phyloP scores from a whole-genome alignment of 2,797 vertebrate species.

The Hydrolagus colliei region DNA sequence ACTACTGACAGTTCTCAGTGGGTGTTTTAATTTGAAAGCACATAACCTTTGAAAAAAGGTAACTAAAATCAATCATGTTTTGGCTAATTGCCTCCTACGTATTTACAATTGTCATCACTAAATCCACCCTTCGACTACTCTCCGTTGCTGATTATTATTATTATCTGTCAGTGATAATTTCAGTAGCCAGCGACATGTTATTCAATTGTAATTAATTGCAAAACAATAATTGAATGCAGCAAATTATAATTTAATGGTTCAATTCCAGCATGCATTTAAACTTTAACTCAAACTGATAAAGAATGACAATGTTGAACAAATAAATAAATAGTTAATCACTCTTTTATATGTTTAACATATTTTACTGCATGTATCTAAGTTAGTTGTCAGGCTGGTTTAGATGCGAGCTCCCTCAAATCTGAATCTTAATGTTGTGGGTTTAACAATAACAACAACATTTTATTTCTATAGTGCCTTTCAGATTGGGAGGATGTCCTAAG shows the following conservation, averaged over 20 bases:
- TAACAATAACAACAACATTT: too few relatives aligned
- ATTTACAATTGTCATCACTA: neutral
- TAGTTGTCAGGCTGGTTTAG: too few relatives aligned
- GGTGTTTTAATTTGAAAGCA: neutral
- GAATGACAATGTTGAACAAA: neutral
- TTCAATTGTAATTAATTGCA: neutral
- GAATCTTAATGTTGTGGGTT: too few relatives aligned
- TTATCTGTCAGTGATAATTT: neutral
- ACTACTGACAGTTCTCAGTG: neutral
- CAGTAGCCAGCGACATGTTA: neutral
- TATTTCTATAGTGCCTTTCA: too few relatives aligned
- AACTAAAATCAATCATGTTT: neutral
- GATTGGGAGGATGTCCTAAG: too few relatives aligned
- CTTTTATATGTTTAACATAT: neutral
- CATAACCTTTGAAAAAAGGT: neutral
- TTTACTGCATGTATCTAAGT: neutral
- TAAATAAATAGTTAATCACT: neutral
- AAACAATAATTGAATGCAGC: constrained; percentile 3
- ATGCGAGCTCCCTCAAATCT: too few relatives aligned
- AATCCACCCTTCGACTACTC: too few relatives aligned
- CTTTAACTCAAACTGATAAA: neutral
- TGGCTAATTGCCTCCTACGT: neutral
- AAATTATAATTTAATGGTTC: neutral
- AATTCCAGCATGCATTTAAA: neutral
- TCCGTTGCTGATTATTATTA: neutral